Evolutionary conservation across 53 echinoderm and acorn worm species (phyloP).

Genomic region (Pentamera pediparva): DNA sequence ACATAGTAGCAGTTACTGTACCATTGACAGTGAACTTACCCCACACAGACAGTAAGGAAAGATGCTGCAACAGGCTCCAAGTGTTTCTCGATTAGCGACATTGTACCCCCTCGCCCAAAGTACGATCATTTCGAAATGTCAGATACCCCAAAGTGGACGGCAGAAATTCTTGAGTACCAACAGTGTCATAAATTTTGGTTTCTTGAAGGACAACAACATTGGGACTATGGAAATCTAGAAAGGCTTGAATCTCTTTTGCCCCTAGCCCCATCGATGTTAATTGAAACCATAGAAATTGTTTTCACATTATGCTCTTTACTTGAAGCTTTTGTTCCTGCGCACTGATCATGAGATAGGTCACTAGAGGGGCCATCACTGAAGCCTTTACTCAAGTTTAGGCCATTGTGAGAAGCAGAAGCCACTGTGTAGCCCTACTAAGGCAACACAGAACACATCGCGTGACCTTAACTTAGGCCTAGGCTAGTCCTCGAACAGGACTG

Average conservation of each 20-base stretch:
- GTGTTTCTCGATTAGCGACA: background rate
- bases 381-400: background rate
- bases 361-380: background rate
- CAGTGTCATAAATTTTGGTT: background rate
- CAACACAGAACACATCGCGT: too few species aligned
- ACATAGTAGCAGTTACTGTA: background rate
- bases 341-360: too few species aligned
- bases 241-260: background rate
- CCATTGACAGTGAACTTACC: background rate
- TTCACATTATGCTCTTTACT: background rate
- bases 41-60: constrained; percentile 3
- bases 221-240: too few species aligned
- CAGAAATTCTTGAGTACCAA: background rate
- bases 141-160: background rate
- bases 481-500: too few species aligned
- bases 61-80: background rate
- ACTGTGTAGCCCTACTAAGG: too few species aligned
- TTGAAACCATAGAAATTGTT: background rate
- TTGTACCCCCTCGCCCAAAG: background rate
- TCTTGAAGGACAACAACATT: background rate
- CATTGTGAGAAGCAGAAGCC: background rate
- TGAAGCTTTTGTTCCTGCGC: too few species aligned
- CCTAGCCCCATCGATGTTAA: background rate
- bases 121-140: background rate
- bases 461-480: too few species aligned